A percentile compares a stretch with the other conserved stretches of the same genome.
These are phyloP conservation scores for Chloroceryle aenea DNA, from an alignment of 2,113 vertebrate species.

Conservation along the genomic window DNA sequence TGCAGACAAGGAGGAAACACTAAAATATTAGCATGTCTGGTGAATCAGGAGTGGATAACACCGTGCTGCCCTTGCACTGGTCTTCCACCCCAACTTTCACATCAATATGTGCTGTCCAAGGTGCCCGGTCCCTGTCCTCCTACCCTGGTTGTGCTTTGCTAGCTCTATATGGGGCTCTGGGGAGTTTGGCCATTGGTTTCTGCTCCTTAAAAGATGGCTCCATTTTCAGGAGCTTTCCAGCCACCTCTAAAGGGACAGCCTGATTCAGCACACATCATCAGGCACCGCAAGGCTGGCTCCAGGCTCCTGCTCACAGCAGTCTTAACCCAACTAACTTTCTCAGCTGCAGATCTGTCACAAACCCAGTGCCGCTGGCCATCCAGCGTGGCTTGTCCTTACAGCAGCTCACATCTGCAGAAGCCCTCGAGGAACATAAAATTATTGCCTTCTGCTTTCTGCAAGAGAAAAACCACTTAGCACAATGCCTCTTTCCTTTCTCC, in stretches of 20 bases:
- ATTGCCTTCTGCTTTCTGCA: not conserved
- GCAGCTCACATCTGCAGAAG: not conserved
- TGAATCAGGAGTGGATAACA: not conserved
- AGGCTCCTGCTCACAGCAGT: not conserved
- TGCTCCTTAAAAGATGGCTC: not conserved
- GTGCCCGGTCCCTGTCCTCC: not conserved
- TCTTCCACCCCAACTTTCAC: not conserved
- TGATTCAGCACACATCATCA: not conserved
- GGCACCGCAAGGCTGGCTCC: not conserved
- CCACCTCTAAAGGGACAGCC: not conserved
- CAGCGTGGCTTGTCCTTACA: not conserved
- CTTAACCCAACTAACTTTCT: not conserved
- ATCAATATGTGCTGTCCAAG: not conserved
- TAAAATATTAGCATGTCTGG: not conserved
- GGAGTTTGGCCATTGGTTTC: not conserved
- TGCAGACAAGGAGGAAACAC: not conserved
- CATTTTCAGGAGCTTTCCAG: not conserved
- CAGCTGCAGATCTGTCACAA: fast-evolving
- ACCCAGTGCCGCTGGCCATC: not conserved
- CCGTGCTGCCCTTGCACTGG: not conserved
- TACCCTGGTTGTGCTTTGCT: not conserved
- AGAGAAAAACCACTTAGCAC: not conserved
- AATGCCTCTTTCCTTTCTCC: not conserved
- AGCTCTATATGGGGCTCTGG: fast-evolving
- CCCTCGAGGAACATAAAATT: not conserved